A percentile compares a stretch with the other conserved stretches of the same genome.
These are phyloP conservation scores for Antheraea pernyi DNA, from an alignment of 1,140 invertebrate species.

Conservation along the genomic window DNA sequence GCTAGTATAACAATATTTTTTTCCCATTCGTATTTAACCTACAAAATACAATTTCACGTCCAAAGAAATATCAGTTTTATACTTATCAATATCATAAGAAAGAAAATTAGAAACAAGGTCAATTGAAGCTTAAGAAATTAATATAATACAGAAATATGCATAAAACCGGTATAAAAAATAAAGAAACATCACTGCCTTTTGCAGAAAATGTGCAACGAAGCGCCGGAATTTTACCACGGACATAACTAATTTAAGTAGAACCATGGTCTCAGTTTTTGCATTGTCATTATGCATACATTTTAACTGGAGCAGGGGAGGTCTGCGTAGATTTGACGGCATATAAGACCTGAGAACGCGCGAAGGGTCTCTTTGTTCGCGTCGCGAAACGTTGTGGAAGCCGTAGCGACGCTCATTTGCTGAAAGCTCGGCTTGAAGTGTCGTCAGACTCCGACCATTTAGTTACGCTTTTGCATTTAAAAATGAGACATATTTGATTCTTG, in stretches of 20 bases:
- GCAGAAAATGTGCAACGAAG: constrained; percentile 35
- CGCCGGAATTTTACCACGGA: constrained; percentile 19
- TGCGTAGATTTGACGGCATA: constrained; percentile 20
- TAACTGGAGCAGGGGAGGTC: constrained; percentile 17
- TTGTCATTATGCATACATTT: constrained; percentile 22
- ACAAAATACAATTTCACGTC: no score
- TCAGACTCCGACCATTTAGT: constrained; percentile 43
- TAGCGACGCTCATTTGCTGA: constrained; percentile 50
- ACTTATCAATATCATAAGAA: no score
- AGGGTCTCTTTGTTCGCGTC: constrained; percentile 37
- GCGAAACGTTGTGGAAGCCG: constrained; percentile 27
- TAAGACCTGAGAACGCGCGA: constrained; percentile 32
- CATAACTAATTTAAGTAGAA: constrained; percentile 25
- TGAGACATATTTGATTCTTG: constrained; percentile 24
- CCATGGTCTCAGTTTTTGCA: constrained; percentile 13
- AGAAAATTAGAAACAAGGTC: not conserved
- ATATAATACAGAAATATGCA: constrained; percentile 1
- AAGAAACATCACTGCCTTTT: constrained; percentile 18
- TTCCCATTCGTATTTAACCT: no score
- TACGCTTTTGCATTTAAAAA: constrained; percentile 33
- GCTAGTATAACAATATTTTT: no score
- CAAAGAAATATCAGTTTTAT: no score
- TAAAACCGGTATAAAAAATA: constrained; percentile 15
- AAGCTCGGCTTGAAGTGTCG: constrained; percentile 50
- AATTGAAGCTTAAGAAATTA: not conserved